Evolutionary conservation across 2,797 vertebrate genomes (phyloP), one percentile per base, ranked within the genome.

Genomic region (Coregonus sp.): DNA sequence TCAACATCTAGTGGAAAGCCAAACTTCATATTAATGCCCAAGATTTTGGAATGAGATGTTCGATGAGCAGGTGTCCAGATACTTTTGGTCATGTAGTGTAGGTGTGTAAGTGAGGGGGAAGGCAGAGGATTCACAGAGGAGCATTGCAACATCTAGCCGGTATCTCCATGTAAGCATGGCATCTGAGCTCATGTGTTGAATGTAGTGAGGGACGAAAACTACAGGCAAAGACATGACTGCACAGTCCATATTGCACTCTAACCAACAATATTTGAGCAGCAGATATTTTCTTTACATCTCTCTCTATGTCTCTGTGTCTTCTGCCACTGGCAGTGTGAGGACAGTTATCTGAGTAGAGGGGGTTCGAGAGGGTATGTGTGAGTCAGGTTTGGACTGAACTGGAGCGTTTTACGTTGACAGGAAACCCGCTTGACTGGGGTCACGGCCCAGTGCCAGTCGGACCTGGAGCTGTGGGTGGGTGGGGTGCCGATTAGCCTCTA

Each of bases 371-470:
- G 61, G 63, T 70, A 15, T 51, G 76, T 54, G 50, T 66, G 84
- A 86, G 77, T 82, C 86, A 84, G 81, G 70, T 56, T 76, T 80
- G 81, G 73, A 79, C 70, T 78, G 78, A 82, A 86, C 15, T 72
- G 3, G 15, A 87, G 81, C 81, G 11, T 88, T 90, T 91, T 82
- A 90, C 80, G 86, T 77, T 77, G 51, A 74, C 78, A 86, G 89
- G 87, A 91, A 86, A 81, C 78, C 76, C 25, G 83, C 65, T 81
- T 86, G 81, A 69, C 74, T 87, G 70, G 75, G 81, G 80, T 84
- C 85, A 78, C 31, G 25, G 80, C 74, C 75, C 78, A 14, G 6
- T 72, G 4, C 25, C 29, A 72, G 37, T 40, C 18, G n/a, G 47
- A 37, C 18, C 15, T 47, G n/a, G 68, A 47, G 68, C 18, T 40